Conservation (phyloP, 1,140 invertebrate genomes). For the Nasonia giraulti region DNA sequence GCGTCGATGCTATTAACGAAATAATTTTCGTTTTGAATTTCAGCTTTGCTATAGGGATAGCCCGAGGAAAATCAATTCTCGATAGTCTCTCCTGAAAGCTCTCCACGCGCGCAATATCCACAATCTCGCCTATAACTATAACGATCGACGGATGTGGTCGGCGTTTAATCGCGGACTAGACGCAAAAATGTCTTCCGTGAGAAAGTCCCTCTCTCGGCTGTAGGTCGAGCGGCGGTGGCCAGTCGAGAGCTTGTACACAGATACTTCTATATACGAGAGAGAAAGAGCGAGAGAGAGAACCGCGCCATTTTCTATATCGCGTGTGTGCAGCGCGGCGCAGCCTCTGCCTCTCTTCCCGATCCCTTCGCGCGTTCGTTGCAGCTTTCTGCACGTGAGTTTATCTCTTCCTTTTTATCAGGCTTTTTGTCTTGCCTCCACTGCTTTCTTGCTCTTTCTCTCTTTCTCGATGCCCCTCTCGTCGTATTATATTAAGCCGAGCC, state of each 20-base stretch:
- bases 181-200: slow-evolving; percentile 73
- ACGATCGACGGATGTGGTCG: slow-evolving; percentile 73
- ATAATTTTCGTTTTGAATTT: neutral
- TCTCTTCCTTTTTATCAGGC: slow-evolving; percentile 33
- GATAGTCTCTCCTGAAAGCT: neutral
- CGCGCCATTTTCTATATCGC: slow-evolving; percentile 42
- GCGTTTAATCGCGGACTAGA: slow-evolving; percentile 68
- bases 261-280: neutral
- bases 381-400: slow-evolving; percentile 4
- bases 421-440: slow-evolving; percentile 26
- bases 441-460: slow-evolving; percentile 35
- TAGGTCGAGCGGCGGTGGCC: neutral
- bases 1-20: neutral
- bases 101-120: neutral
- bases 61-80: too few species aligned
- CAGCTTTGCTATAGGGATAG: neutral
- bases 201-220: slow-evolving; percentile 59
- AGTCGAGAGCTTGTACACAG: neutral
- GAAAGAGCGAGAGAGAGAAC: neutral
- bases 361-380: slow-evolving; percentile 4
- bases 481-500: neutral
- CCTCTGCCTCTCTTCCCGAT: slow-evolving; percentile 11
- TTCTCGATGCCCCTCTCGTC: slow-evolving; percentile 4
- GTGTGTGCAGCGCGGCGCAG: neutral
- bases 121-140: slow-evolving; percentile 53